Base-by-base conservation (phyloP, 1,140 invertebrate species). In the Paralvinella palmiformis region DNA sequence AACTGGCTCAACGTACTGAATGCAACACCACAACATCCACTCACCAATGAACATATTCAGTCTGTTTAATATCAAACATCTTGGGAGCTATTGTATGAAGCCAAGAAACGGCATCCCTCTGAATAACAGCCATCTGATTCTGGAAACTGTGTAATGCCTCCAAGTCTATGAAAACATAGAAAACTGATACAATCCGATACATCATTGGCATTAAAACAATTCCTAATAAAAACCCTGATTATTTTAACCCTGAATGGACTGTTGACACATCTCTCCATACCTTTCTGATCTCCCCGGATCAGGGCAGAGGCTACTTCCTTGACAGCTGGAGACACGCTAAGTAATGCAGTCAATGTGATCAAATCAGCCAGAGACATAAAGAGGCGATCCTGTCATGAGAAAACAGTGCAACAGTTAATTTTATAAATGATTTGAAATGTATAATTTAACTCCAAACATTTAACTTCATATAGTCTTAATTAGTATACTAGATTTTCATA, bases 311-410 rank as follows among this genome's bases (percentile, higher is more conserved):
- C 82, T 0, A 88, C 86, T 77, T 93, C 89, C 71, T 88, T 85
- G 10, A 93, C 86, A 76, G 89, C 79, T 13, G 90, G 86, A 72
- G 89, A 85, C 68, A 94, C 83, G 74, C 88, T 81, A 22, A 96
- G 79, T 68, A 98, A 87, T 82, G 93, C 89, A 71, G 88, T 91
- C 45, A 95, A 83, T 59, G 89, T 88, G 20, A 94, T 85, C 58
- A 98, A 80, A 82, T 97, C 94, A 1, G 88, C 87, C 27, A 96
- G 85, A 0, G 89, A 87, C 35, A 86, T 81, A 72, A 96, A 92
- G 69, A 91, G 88, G 62, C 93, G 84, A 69, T 96, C 92, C 75
- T 81, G 68, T 24, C n/a, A n/a, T n/a, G n/a, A n/a, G n/a, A n/a
- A n/a, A n/a, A n/a, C n/a, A n/a, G n/a, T n/a, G n/a, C n/a, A n/a